Evolutionary conservation across 2,888 invertebrate genomes (phyloP).

Genomic region (Bhutanitis thaidina): DNA sequence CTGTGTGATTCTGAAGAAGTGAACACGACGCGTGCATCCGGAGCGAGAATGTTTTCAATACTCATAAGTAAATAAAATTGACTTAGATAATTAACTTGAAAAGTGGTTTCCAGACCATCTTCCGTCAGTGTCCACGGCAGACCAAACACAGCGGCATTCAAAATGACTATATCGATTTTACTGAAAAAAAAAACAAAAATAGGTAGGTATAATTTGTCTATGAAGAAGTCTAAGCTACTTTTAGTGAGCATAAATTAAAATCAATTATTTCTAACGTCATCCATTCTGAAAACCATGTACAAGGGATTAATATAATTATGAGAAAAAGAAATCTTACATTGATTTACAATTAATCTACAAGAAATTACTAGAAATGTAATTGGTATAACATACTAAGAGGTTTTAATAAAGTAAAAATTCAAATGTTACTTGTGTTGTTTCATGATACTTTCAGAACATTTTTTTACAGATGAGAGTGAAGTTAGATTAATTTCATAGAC

Average conservation of each 20-base stretch:
- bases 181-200: slow-evolving; percentile 53
- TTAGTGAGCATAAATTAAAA: too few species aligned
- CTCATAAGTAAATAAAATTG: slow-evolving; percentile 88
- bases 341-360: too few species aligned
- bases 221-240: too few species aligned
- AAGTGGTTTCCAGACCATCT: slow-evolving; percentile 88
- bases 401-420: slow-evolving; percentile 11
- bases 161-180: slow-evolving; percentile 85
- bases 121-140: slow-evolving; percentile 85
- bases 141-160: slow-evolving; percentile 91
- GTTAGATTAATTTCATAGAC: slow-evolving; percentile 57
- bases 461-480: slow-evolving; percentile 58
- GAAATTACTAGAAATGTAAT: too few species aligned
- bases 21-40: slow-evolving; percentile 87
- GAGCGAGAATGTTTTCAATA: slow-evolving; percentile 83
- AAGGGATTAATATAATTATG: too few species aligned
- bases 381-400: too few species aligned
- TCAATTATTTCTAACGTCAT: too few species aligned
- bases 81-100: slow-evolving; percentile 93
- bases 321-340: too few species aligned
- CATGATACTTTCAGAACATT: slow-evolving; percentile 47
- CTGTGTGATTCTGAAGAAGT: slow-evolving; percentile 94
- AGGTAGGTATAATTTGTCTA: too few species aligned
- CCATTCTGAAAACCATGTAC: too few species aligned
- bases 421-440: slow-evolving; percentile 39